Evolutionary conservation across 2,888 invertebrate species (phyloP).

Genomic region (Hirudinaria manillensis): DNA sequence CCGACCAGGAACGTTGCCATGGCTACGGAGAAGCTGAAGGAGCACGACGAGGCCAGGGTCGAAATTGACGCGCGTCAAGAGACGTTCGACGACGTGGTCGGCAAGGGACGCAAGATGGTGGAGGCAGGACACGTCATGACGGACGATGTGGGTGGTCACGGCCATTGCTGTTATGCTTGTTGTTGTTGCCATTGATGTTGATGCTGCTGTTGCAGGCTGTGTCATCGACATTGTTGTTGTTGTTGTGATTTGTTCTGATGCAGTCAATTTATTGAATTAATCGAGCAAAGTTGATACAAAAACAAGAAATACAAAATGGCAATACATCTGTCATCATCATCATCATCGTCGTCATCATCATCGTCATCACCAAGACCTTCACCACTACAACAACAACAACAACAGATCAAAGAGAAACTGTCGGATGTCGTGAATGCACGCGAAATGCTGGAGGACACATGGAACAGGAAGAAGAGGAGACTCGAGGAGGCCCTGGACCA

Average conservation of each 20-base stretch:
- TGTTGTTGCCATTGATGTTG: not conserved
- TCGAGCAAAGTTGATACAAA: no score
- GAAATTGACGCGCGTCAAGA: conserved; percentile 97
- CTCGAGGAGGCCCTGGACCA: conserved; percentile 96
- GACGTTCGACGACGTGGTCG: conserved; percentile 86
- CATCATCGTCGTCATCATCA: conserved; percentile 27
- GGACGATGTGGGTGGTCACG: conserved; percentile 47
- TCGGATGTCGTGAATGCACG: conserved; percentile 67
- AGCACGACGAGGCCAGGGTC: conserved; percentile 67
- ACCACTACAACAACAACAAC: conserved; percentile 6
- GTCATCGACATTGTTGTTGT: not conserved
- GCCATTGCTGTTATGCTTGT: not conserved
- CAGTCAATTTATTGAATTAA: not conserved
- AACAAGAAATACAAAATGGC: no score
- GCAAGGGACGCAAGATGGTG: conserved; percentile 84
- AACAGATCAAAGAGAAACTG: conserved; percentile 51
- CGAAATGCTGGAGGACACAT: conserved; percentile 79
- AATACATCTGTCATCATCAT: conserved; percentile 12
- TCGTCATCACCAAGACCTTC: conserved; percentile 19
- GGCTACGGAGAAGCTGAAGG: conserved; percentile 37
- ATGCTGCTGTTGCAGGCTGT: not conserved
- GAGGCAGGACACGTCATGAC: conserved; percentile 75
- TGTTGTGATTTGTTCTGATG: not conserved
- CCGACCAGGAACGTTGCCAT: conserved; percentile 35
- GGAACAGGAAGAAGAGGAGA: conserved; percentile 92